Percentiles rank a stretch among this genome's conserved stretches.
Conservation (phyloP, 2,888 invertebrate genomes). For the Ceraclea dissimilis region DNA sequence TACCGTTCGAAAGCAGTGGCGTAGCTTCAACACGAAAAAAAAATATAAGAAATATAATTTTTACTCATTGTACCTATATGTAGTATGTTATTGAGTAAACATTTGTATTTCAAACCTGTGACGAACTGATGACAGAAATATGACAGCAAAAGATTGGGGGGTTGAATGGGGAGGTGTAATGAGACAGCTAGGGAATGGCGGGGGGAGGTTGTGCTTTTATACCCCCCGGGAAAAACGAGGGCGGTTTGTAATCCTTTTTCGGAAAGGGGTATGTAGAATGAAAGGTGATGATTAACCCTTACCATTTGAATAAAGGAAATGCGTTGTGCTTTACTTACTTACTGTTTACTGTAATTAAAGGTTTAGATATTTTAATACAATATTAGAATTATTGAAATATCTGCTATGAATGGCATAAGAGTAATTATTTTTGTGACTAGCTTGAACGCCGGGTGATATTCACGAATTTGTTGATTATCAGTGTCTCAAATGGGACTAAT, state of each 20-base stretch:
- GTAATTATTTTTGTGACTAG: too few relatives aligned
- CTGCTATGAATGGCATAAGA: too few relatives aligned
- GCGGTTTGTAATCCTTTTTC: conserved; percentile 25
- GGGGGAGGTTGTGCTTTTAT: neutral
- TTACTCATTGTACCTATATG: too few relatives aligned
- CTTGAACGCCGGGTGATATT: too few relatives aligned
- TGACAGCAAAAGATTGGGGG: conserved; percentile 34
- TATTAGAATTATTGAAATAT: too few relatives aligned
- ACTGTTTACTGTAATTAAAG: too few relatives aligned
- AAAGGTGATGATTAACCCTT: conserved; percentile 24
- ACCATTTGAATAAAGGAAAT: conserved; percentile 33
- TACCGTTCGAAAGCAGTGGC: too few relatives aligned
- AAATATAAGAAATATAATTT: too few relatives aligned
- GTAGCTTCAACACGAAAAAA: too few relatives aligned
- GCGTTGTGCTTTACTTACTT: conserved; percentile 49
- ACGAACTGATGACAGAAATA: conserved; percentile 28
- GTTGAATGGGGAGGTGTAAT: conserved; percentile 19
- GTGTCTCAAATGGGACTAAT: too few relatives aligned
- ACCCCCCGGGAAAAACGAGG: conserved; percentile 1
- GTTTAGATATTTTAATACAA: too few relatives aligned
- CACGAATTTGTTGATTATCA: too few relatives aligned
- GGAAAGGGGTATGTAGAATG: conserved; percentile 20
- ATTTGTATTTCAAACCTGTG: conserved; percentile 26
- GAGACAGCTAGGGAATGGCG: conserved; percentile 22
- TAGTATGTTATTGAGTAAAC: conserved; percentile 16